Conservation (phyloP, 2,888 invertebrate species). For the Baccha elongata region DNA sequence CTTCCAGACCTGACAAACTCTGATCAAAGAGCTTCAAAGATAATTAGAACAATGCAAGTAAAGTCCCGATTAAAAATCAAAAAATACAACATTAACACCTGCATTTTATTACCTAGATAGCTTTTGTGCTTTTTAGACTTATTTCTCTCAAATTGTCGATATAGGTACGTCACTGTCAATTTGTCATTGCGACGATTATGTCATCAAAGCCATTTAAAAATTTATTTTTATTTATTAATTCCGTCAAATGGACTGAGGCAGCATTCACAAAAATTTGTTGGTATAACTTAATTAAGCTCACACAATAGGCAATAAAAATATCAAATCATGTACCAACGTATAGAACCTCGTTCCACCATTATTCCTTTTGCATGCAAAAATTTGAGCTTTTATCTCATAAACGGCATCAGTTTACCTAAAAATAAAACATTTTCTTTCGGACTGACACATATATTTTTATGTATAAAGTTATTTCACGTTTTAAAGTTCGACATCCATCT, state of each 20-base stretch:
- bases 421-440: background rate
- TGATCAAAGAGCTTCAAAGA: too few species aligned
- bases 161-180: background rate
- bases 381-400: constrained; percentile 13
- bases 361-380: background rate
- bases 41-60: too few species aligned
- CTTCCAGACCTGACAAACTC: too few species aligned
- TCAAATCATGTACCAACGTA: constrained; percentile 8
- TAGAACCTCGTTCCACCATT: background rate
- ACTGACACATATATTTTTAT: constrained; percentile 40
- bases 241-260: background rate
- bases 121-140: too few species aligned
- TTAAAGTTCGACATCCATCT: constrained; percentile 50
- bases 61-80: too few species aligned
- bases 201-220: constrained; percentile 2
- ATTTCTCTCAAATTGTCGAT: too few species aligned
- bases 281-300: background rate
- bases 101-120: background rate
- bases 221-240: background rate
- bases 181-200: constrained; percentile 1
- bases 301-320: constrained; percentile 21
- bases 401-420: constrained; percentile 6
- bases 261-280: background rate
- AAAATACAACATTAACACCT: too few species aligned
- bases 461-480: constrained; percentile 19